Conservation (phyloP, 2,888 invertebrate genomes). For the Harmothoe impar region DNA sequence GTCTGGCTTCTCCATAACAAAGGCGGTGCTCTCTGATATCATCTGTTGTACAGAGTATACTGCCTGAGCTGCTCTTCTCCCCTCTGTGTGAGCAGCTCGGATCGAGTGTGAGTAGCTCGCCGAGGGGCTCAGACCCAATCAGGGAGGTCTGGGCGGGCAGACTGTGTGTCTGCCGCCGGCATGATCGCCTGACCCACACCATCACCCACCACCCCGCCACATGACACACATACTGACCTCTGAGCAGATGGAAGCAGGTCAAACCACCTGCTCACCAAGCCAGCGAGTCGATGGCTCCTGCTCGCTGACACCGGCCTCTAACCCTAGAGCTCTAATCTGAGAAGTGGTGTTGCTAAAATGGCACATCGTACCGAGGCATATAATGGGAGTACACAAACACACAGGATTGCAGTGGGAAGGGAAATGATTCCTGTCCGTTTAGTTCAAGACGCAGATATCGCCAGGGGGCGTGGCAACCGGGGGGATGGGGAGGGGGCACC, state of each 20-base stretch:
- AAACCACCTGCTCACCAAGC: background rate
- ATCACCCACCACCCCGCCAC: background rate
- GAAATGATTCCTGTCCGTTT: no score
- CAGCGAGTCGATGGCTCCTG: background rate
- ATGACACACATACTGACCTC: background rate
- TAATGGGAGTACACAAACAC: no score
- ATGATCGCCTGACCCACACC: background rate
- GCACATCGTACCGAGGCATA: no score
- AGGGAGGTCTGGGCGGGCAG: background rate
- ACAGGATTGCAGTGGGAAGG: no score
- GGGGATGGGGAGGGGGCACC: no score
- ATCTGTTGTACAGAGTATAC: background rate
- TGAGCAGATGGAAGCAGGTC: constrained; percentile 17
- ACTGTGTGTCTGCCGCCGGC: background rate
- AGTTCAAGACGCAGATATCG: no score
- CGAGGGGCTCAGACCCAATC: background rate
- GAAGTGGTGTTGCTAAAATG: background rate
- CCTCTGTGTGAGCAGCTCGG: background rate
- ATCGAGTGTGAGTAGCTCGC: background rate
- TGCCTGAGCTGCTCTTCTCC: no score
- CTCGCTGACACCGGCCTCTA: background rate
- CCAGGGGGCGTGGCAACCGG: no score
- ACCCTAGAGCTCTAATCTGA: background rate
- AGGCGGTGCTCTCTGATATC: no score
- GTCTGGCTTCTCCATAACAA: no score